Base-by-base conservation (phyloP, 2,888 invertebrate genomes). In the Sphaerophoria rueppellii region DNA sequence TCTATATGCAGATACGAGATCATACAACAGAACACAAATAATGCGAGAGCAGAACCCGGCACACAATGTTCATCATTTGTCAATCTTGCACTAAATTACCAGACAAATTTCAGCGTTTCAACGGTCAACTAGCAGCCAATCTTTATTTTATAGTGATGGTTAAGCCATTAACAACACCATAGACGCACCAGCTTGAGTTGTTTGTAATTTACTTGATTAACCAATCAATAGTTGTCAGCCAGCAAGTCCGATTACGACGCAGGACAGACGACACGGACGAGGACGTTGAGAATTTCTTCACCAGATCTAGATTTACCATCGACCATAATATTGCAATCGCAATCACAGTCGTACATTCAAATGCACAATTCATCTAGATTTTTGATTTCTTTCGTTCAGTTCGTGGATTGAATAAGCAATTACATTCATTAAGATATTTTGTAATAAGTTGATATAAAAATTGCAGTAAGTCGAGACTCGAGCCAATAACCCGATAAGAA, bases 371-470 rank as follows among this genome's bases (percentile, higher is more conserved):
- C 83, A 85, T 85, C 76, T 80, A 79, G 83, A 83, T 83, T 79
- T 78, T 83, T 83, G 79, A 83, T 79, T 83, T 72, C 79, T 83
- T 75, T 71, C 67, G 67, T 65, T 85, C 83, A 80, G 61, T 57
- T 76, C 83, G 76, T 76, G 80, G n/a, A 80, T 76, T 80, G 83
- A 85, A 85, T 85, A 76, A 80, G 80, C 83, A 85, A 85, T 85
- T 85, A 54, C 83, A 37, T 80, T 85, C 80, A 85, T 85, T 85
- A 85, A 85, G 83, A 85, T 80, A 76, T 76, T 80, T 85, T 67
- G 72, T 80, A 72, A 76, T 69, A 80, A 72, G 75, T 75, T 76
- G 83, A 75, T 76, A 57, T 34, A 69, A 85, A 85, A 24, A 76
- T 72, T 80, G 58, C 76, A 80, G 83, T 72, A 76, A 85, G 71